Percentiles rank a stretch among this genome's conserved stretches.
Evolutionary conservation across 2,888 invertebrate species (phyloP).

Genomic region (Drosophila subsilvestris): DNA sequence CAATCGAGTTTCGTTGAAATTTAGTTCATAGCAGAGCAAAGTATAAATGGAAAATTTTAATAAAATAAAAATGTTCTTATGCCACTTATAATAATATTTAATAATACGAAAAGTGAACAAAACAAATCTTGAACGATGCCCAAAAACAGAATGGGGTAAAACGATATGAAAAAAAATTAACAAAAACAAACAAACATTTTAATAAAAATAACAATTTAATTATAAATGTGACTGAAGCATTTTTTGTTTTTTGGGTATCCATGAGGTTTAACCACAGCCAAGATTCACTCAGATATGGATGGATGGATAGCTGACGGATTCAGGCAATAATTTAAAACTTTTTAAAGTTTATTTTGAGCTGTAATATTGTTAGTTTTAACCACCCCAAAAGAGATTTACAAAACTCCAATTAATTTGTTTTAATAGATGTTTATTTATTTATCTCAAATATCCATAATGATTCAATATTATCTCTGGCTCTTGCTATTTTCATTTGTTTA

Average conservation of each 20-base stretch:
- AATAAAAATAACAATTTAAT: slow-evolving; percentile 67
- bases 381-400: too few relatives aligned
- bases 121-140: slow-evolving; percentile 27
- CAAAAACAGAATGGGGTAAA: slow-evolving; percentile 30
- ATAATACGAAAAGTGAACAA: slow-evolving; percentile 14
- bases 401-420: slow-evolving; percentile 1
- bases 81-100: slow-evolving; percentile 31
- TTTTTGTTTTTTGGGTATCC: neutral
- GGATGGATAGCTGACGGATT: too few relatives aligned
- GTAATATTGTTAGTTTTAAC: too few relatives aligned
- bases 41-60: neutral
- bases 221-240: slow-evolving; percentile 12
- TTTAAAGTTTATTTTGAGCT: neutral
- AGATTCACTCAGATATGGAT: too few relatives aligned
- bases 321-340: too few relatives aligned
- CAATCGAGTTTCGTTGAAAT: slow-evolving; percentile 7
- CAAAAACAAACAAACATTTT: slow-evolving; percentile 52
- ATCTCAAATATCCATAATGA: slow-evolving; percentile 30
- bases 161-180: slow-evolving; percentile 34
- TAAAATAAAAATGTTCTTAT: slow-evolving; percentile 27
- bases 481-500: slow-evolving; percentile 13
- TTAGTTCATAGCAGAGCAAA: slow-evolving; percentile 16
- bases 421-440: slow-evolving; percentile 68
- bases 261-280: neutral
- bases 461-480: slow-evolving; percentile 23